phyloP scores from a whole-genome alignment of 2,113 vertebrate genomes.

The Peromyscus maniculatus region DNA sequence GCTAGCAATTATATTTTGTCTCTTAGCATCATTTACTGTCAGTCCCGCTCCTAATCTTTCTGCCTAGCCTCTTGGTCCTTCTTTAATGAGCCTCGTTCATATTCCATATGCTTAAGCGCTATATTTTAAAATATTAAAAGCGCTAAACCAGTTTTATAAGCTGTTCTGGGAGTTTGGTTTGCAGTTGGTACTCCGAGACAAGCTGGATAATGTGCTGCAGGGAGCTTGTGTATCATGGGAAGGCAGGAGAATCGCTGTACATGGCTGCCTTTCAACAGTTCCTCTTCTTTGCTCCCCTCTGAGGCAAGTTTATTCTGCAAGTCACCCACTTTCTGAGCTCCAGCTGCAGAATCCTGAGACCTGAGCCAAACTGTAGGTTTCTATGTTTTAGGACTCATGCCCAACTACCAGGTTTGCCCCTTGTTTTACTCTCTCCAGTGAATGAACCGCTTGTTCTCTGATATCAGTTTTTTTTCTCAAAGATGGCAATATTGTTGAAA shows the following conservation, averaged over 20 bases:
- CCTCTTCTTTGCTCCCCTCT: not conserved
- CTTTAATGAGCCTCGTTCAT: not conserved
- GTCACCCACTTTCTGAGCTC: not conserved
- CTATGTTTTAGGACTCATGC: not conserved
- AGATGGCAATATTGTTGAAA: not conserved
- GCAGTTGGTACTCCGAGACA: not conserved
- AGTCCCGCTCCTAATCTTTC: not conserved
- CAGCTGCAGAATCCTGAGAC: not conserved
- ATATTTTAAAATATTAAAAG: not conserved
- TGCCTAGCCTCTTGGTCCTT: not conserved
- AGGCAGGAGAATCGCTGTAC: not conserved
- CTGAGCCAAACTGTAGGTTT: not conserved
- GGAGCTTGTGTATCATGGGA: not conserved
- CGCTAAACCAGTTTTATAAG: not conserved
- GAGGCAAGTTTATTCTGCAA: not conserved
- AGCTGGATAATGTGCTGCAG: not conserved
- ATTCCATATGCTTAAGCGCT: not conserved
- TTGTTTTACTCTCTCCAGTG: not conserved
- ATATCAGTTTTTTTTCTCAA: slow-evolving; percentile 5
- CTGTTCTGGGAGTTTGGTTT: not conserved
- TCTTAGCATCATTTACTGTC: not conserved
- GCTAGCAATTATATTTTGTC: not conserved
- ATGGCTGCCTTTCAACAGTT: not conserved
- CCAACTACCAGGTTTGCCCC: not conserved
- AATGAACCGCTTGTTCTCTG: not conserved